Evolutionary conservation across 2,113 vertebrate species (phyloP).

Genomic region (Synodontis membranacea): DNA sequence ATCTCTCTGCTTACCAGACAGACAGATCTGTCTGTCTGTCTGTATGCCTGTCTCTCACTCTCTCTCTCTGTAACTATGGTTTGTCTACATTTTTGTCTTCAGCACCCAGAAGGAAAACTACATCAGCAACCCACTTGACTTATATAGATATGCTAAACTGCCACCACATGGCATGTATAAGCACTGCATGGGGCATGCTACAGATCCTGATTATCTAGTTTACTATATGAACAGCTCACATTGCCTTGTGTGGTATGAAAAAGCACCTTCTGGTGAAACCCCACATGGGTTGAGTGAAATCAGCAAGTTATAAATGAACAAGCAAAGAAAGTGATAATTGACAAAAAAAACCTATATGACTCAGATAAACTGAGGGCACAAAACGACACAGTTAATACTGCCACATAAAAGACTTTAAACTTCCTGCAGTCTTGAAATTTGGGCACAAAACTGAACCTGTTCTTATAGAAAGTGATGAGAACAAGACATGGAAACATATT

Average conservation of each 20-base stretch:
- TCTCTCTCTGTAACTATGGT: neutral
- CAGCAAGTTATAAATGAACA: neutral
- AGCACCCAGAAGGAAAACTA: neutral
- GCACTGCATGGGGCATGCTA: constrained; percentile 34
- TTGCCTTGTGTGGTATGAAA: neutral
- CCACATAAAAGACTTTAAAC: neutral
- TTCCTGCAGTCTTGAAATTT: neutral
- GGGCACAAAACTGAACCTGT: neutral
- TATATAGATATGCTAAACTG: constrained; percentile 30
- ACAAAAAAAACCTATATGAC: neutral
- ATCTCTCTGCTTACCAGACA: no score
- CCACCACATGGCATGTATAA: constrained; percentile 51
- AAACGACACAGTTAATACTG: neutral
- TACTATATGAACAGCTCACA: constrained; percentile 12
- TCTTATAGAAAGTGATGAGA: neutral
- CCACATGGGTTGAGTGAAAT: neutral
- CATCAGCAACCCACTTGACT: neutral
- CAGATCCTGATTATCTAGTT: constrained; percentile 1
- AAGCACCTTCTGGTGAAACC: neutral
- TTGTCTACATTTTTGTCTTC: neutral
- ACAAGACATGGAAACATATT: neutral
- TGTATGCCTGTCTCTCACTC: neutral
- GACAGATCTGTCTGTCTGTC: neutral
- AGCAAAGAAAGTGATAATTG: neutral
- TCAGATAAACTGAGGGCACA: neutral